Base-by-base conservation (phyloP, 2,113 vertebrate genomes). In the Embiotoca jacksoni region DNA sequence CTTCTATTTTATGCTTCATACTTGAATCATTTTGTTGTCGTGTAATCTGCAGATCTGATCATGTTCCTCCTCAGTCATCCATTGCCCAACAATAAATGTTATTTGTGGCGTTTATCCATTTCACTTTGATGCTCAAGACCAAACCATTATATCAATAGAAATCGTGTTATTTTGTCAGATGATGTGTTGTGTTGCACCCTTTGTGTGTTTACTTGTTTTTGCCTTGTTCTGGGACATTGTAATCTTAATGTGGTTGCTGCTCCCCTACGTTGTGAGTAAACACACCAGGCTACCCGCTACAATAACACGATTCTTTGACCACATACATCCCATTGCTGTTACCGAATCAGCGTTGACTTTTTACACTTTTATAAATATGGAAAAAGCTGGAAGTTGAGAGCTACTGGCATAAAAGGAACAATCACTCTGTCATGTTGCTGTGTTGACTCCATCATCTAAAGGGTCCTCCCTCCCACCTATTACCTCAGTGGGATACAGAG, bases 401-500 rank as follows among this genome's bases (percentile, higher is more conserved):
- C 32, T 60, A 71, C 68, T 46, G 37, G 35, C 36, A 44, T 59
- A 50, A 74, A 78, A 76, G 37, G 32, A 46, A 53, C 56, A 30
- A 72, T 74, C 32, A 14, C 60, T 50, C 1, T 58, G 56, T 75
- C 78, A 58, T 78, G 71, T 69, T 57, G 52, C 52, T 11, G 58
- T 57, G 72, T 78, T 76, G 56, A 72, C 54, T 73, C 36, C 68
- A 68, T 82, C 57, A 69, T 76, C 47, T 71, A 44, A 82, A 77
- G 56, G 54, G 56, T 62, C 75, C 55, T 81, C 63, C 60, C 63
- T 78, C 67, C 74, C 54, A 72, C 41, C 62, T 62, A 81, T 84
- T 88, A 84, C 71, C 80, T 82, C 82, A 80, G 71, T 79, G 75
- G 77, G 78, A 67, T 73, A 80, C 60, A 72, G 67, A 80, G 66